Conservation (phyloP, 1,140 invertebrate genomes). For the Nephotettix cincticeps region DNA sequence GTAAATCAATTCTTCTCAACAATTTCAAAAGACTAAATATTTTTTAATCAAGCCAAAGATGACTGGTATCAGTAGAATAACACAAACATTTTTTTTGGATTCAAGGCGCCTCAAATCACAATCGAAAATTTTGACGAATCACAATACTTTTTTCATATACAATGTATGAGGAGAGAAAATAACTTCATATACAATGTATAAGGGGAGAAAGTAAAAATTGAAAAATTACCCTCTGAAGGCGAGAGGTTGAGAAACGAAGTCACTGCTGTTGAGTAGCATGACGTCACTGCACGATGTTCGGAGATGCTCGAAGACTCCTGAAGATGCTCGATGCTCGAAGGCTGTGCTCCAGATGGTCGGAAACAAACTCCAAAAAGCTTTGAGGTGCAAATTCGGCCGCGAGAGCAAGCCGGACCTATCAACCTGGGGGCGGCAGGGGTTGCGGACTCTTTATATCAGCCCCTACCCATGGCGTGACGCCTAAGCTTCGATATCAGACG, state of each 20-base stretch:
- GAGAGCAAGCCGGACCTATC: not conserved
- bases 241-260: not conserved
- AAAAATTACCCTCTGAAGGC: constrained; percentile 1
- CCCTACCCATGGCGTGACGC: not conserved
- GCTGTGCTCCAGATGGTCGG: not conserved
- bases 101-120: not conserved
- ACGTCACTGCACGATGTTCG: no score
- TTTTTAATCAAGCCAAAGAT: not conserved
- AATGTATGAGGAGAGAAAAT: no score
- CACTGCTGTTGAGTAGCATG: not conserved
- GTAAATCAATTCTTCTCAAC: not conserved
- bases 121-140: not conserved
- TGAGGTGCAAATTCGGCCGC: constrained; percentile 17
- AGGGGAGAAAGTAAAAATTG: no score
- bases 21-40: not conserved
- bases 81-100: not conserved
- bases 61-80: not conserved
- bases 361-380: not conserved
- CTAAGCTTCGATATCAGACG: not conserved
- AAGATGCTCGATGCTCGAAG: not conserved
- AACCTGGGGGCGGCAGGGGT: not conserved
- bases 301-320: not conserved
- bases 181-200: no score
- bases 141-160: no score
- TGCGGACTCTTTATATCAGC: not conserved